Percentiles rank a stretch among this genome's conserved stretches.
Evolutionary conservation across 2,888 invertebrate genomes (phyloP).

Genomic region (Meliscaeva auricollis): DNA sequence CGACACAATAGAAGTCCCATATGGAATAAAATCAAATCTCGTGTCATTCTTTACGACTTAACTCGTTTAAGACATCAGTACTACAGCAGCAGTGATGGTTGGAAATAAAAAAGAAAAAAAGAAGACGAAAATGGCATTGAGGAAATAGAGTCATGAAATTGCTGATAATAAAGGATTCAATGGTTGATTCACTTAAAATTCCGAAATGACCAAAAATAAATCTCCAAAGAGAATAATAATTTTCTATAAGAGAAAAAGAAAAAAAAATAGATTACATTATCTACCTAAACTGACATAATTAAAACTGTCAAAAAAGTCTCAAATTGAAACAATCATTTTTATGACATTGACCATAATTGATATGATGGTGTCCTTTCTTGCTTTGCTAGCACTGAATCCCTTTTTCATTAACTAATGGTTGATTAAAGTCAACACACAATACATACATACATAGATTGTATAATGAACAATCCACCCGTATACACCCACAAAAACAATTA

Average conservation of each 20-base stretch:
- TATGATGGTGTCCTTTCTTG: background rate
- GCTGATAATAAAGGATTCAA: background rate
- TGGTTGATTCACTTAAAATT: background rate
- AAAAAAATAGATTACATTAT: background rate
- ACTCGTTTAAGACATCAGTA: background rate
- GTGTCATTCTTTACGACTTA: constrained; percentile 31
- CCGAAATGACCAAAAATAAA: background rate
- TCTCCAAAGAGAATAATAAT: background rate
- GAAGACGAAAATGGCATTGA: background rate
- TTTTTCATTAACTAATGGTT: constrained; percentile 31
- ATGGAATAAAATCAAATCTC: constrained; percentile 19
- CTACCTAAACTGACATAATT: constrained; percentile 13
- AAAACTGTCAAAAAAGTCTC: constrained; percentile 33
- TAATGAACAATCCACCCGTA: background rate
- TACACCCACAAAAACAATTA: background rate
- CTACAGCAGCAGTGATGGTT: background rate
- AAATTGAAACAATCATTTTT: constrained; percentile 22
- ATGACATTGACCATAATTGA: constrained; percentile 27
- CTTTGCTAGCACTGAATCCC: background rate
- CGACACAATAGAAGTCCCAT: constrained; percentile 14
- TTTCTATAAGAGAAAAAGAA: background rate
- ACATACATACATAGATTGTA: constrained; percentile 3
- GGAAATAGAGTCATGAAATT: constrained; percentile 10
- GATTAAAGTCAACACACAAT: constrained; percentile 11
- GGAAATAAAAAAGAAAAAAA: constrained; percentile 1